Percentiles rank a stretch among this genome's conserved stretches.
Evolutionary conservation across 53 echinoderm and acorn worm species (phyloP).

Genomic region (Hippasteria phrygiana): DNA sequence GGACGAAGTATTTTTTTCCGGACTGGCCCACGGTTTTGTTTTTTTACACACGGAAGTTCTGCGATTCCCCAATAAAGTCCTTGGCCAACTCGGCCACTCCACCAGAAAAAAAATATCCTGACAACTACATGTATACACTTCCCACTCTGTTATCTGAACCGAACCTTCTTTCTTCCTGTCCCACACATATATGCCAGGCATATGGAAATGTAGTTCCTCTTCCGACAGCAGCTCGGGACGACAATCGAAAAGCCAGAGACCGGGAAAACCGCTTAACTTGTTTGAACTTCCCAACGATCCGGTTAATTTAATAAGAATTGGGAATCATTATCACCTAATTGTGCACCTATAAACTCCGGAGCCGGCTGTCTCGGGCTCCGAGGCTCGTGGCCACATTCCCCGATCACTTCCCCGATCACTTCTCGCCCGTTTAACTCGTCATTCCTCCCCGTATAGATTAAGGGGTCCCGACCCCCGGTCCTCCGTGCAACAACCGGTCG

Average conservation of each 20-base stretch:
- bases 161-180: too few species aligned
- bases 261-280: conserved; percentile 61
- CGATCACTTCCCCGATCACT: conserved; percentile 57
- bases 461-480: conserved; percentile 64
- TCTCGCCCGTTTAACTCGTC: conserved; percentile 70
- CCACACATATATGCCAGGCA: too few species aligned
- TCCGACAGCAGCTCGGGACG: neutral
- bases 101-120: neutral
- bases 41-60: too few species aligned
- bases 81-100: neutral
- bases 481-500: conserved; percentile 49
- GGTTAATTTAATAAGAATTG: conserved; percentile 78
- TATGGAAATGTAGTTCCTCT: neutral
- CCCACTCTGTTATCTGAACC: too few species aligned
- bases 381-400: conserved; percentile 57
- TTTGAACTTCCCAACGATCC: conserved; percentile 63
- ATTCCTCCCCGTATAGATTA: conserved; percentile 57
- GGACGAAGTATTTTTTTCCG: neutral
- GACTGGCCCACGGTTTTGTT: neutral
- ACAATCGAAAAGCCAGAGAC: neutral
- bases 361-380: conserved; percentile 53
- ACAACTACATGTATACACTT: too few species aligned
- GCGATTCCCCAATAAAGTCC: too few species aligned
- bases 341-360: conserved; percentile 65
- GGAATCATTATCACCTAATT: conserved; percentile 75